Evolutionary conservation across 92 coral and sea anemone species (phyloP).

Genomic region (Siderastrea siderea): DNA sequence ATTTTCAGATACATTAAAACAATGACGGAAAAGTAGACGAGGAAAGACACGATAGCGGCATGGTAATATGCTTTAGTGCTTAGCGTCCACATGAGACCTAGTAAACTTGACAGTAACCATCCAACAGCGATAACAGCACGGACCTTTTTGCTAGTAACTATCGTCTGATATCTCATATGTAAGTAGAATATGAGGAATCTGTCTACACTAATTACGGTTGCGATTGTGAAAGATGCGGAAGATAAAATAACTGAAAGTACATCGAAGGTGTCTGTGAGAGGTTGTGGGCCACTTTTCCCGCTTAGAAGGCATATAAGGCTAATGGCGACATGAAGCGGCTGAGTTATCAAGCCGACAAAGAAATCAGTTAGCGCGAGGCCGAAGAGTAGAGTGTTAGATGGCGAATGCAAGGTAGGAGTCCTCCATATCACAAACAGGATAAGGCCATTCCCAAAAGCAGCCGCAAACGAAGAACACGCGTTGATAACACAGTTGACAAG

Average conservation of each 20-base stretch:
- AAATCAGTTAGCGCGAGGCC: conserved; percentile 50
- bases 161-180: conserved; percentile 39
- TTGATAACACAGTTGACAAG: conserved; percentile 28
- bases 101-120: not conserved
- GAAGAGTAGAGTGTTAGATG: conserved; percentile 38
- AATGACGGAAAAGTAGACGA: not conserved
- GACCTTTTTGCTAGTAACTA: conserved; percentile 33
- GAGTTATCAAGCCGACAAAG: conserved; percentile 27
- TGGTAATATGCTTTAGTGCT: conserved; percentile 2
- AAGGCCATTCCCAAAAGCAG: conserved; percentile 30
- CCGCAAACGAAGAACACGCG: conserved; percentile 25
- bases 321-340: conserved; percentile 32
- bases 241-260: conserved; percentile 19
- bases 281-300: not conserved
- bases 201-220: conserved; percentile 42
- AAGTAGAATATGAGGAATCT: conserved; percentile 29
- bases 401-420: conserved; percentile 46
- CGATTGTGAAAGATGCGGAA: conserved; percentile 32
- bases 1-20: conserved; percentile 32
- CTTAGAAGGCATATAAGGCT: not conserved
- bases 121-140: not conserved
- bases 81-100: conserved; percentile 26
- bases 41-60: not conserved
- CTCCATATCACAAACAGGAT: conserved; percentile 25
- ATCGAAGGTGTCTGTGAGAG: conserved; percentile 15